Conservation (phyloP, 2,888 invertebrate species). For the Hyposoter didymator region DNA sequence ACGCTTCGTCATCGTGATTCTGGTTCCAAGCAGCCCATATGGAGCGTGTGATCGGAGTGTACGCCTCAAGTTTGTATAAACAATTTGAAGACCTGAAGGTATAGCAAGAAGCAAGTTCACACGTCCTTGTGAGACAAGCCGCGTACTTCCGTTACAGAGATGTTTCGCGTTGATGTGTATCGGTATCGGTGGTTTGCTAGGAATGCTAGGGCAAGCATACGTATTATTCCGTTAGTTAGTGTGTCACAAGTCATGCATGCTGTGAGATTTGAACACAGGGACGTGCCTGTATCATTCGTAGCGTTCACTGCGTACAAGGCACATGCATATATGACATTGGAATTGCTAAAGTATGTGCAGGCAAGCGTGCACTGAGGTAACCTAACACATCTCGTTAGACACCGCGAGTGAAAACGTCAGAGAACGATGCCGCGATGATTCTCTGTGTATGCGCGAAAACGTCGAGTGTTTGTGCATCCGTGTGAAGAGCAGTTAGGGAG, state of each 20-base stretch:
- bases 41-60: background rate
- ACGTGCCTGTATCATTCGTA: constrained; percentile 12
- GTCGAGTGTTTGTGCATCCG: constrained; percentile 11
- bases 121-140: background rate
- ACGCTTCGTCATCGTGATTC: no score
- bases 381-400: constrained; percentile 31
- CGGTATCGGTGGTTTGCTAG: background rate
- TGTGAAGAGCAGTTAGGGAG: constrained; percentile 13
- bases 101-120: constrained; percentile 1
- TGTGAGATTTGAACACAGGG: constrained; percentile 12
- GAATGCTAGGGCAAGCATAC: background rate
- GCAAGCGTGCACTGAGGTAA: constrained; percentile 21
- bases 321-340: background rate
- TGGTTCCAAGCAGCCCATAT: no score
- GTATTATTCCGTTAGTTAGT: background rate
- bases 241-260: constrained; percentile 23
- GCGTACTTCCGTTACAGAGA: constrained; percentile 7
- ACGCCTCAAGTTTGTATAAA: background rate
- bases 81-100: background rate
- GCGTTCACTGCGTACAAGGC: constrained; percentile 14
- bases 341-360: constrained; percentile 10
- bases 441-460: constrained; percentile 2
- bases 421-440: background rate
- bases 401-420: constrained; percentile 23
- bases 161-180: background rate